These are phyloP conservation scores for Notothenia coriiceps DNA, from an alignment of 2,113 vertebrate species.

Conservation along the genomic window DNA sequence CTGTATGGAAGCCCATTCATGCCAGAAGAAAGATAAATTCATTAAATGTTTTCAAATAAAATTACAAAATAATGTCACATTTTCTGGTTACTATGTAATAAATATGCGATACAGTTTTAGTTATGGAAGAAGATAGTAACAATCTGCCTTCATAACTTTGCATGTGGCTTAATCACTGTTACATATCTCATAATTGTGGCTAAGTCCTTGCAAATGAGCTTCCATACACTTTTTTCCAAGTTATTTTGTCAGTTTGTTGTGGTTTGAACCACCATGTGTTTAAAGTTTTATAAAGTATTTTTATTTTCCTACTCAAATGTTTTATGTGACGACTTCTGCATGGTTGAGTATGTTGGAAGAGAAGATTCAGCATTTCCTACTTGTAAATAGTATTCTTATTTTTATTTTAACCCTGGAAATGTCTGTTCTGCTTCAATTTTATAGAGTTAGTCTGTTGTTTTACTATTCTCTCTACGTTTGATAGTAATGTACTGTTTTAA, in stretches of 20 bases:
- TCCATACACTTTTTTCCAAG: neutral
- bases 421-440: conserved; percentile 51
- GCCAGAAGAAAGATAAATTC: neutral
- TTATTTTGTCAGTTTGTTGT: neutral
- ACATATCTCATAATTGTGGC: neutral
- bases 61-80: neutral
- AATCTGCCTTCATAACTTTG: too few relatives aligned
- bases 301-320: conserved; percentile 14
- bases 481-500: conserved; percentile 85
- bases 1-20: neutral
- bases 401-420: conserved; percentile 51
- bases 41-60: neutral
- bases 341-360: conserved; percentile 29
- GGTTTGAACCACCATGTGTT: neutral
- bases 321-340: neutral
- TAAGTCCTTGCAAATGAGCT: neutral
- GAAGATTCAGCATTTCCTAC: conserved; percentile 51
- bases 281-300: conserved; percentile 3
- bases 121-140: too few relatives aligned
- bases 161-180: neutral
- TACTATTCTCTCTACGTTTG: conserved; percentile 72
- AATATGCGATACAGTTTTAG: neutral
- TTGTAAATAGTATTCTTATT: conserved; percentile 62
- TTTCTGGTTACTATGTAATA: neutral
- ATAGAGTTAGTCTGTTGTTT: conserved; percentile 70